Base-by-base conservation (phyloP, 2,797 vertebrate species). In the Tragelaphus eurycerus region DNA sequence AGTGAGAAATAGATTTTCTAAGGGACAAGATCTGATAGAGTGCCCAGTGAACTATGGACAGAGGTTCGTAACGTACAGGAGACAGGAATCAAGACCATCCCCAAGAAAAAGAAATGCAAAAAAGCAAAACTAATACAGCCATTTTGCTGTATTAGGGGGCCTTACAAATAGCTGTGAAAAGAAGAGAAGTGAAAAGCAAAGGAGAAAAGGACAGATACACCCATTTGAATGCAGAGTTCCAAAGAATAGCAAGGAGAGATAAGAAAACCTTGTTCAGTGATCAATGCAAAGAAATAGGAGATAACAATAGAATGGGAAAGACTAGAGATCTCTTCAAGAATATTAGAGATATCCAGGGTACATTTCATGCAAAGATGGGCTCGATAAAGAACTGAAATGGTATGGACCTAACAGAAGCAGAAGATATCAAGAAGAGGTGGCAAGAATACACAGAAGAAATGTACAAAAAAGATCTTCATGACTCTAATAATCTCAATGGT, bases 31-130 rank as follows among this genome's bases (percentile, higher is more conserved):
- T 34, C 62, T 67, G 62, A 67, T 34, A 34, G 7, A 64, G 62
- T 67, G 8, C n/a, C 4, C 3, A 1, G 10, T 10, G 62, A 67
- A 67, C 16, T 67, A 5, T 34, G 2, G 31, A n/a, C 0, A 4
- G 62, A 34, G 8, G 31, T 34, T 67, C 1, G 0, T 34, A 9
- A 34, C 1, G 4, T 34, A 67, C 31, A 19, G 62, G 62, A 64
- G 31, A 34, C 4, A 64, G 31, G 31, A 8, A 5, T 67, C 62
- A 67, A 67, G 6, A 67, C 1, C 62, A 67, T 67, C 62, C 31
- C 0, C 4, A 34, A 67, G 2, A 67, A 67, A 67, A 19, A 64
- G 8, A 67, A 34, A 64, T 64, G 2, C 4, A 67, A 67, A 67
- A 19, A 67, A 7, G 8, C 2, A 67, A 67, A 17, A 19, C 43